Conservation (phyloP, 2,797 vertebrate species). For the Dendrocincla tyrannina region DNA sequence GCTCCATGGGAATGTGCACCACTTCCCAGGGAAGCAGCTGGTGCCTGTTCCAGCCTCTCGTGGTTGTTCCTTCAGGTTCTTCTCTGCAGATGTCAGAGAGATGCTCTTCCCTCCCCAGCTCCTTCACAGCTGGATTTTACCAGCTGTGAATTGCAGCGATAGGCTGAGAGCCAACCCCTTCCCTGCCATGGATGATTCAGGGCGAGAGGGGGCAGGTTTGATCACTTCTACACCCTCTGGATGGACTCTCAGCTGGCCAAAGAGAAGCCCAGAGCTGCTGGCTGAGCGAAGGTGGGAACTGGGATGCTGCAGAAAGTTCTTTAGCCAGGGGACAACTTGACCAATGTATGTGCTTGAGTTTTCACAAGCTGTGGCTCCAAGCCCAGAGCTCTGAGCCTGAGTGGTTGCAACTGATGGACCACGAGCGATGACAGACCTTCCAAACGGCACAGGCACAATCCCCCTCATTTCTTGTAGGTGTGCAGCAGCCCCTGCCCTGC, state of each 20-base stretch:
- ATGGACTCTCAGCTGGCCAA: background rate
- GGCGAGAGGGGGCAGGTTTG: background rate
- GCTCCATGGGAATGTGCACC: background rate
- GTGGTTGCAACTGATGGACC: background rate
- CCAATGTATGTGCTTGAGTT: accelerated
- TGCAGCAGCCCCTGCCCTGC: background rate
- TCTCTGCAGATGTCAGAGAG: background rate
- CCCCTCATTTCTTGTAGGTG: accelerated
- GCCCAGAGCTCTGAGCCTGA: background rate
- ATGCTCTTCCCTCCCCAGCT: background rate
- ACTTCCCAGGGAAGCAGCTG: background rate
- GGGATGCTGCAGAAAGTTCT: background rate
- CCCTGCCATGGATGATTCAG: background rate
- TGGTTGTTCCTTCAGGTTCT: background rate
- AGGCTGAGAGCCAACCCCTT: background rate
- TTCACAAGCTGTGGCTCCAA: background rate
- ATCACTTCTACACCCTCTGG: background rate
- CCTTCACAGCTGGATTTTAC: background rate
- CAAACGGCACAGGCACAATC: background rate
- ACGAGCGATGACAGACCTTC: accelerated
- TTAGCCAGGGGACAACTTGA: background rate
- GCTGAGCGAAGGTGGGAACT: accelerated
- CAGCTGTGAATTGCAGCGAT: background rate
- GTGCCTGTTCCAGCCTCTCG: background rate
- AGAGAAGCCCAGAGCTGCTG: background rate